Evolutionary conservation across 2,888 invertebrate species (phyloP).

Genomic region (Pecten maximus): DNA sequence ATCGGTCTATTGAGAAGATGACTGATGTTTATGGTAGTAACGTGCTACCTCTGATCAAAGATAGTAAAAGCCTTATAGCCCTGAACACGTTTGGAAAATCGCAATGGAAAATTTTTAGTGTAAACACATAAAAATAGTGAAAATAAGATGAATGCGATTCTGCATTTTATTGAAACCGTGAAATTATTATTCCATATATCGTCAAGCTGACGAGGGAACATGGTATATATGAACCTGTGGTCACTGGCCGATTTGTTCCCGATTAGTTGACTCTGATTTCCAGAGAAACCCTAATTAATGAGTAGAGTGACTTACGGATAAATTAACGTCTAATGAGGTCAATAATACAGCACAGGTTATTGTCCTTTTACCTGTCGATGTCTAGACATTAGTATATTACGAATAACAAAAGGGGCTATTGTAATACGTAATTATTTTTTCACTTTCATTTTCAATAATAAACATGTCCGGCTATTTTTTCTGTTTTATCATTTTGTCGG

Average conservation of each 20-base stretch:
- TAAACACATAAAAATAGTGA: too few relatives aligned
- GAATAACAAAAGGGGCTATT: background rate
- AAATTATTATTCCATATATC: too few relatives aligned
- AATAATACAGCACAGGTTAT: background rate
- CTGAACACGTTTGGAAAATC: too few relatives aligned
- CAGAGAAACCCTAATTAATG: background rate
- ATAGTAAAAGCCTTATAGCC: too few relatives aligned
- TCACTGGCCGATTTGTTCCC: background rate
- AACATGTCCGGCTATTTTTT: background rate
- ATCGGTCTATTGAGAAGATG: too few relatives aligned
- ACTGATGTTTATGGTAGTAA: too few relatives aligned
- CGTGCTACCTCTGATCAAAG: too few relatives aligned
- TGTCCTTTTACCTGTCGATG: background rate
- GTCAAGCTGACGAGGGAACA: too few relatives aligned
- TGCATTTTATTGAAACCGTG: too few relatives aligned
- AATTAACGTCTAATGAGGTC: background rate
- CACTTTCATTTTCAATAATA: constrained; percentile 21
- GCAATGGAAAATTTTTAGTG: too few relatives aligned
- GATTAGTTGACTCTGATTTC: background rate
- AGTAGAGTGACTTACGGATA: background rate
- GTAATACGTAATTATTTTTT: background rate
- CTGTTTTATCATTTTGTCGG: constrained; percentile 22
- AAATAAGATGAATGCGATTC: too few relatives aligned
- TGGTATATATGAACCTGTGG: background rate
- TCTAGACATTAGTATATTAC: background rate